Evolutionary conservation across 2,113 vertebrate genomes (phyloP).

Genomic region (Actenoides hombroni): DNA sequence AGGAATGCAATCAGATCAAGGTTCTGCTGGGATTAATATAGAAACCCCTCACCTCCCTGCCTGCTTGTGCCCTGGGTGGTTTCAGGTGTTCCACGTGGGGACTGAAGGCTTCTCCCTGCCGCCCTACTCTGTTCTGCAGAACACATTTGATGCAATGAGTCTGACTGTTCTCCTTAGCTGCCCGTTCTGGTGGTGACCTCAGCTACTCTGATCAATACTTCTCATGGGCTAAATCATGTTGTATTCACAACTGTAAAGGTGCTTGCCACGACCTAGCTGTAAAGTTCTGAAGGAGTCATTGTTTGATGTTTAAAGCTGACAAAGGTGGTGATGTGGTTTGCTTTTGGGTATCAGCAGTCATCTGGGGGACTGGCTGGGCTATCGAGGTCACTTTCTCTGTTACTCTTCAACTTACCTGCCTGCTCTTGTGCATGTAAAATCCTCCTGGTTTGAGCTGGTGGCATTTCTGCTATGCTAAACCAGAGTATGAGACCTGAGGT

Average conservation of each 20-base stretch:
- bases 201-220: background rate
- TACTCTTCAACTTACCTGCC: background rate
- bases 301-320: background rate
- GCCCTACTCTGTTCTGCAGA: background rate
- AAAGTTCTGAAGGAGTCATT: background rate
- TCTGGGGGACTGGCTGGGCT: background rate
- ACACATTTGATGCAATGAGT: background rate
- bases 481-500: background rate
- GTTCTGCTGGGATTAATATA: background rate
- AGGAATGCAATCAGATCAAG: background rate
- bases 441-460: background rate
- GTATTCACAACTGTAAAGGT: background rate
- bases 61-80: background rate
- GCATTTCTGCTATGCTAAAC: background rate
- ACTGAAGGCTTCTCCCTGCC: background rate
- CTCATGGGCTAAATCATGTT: background rate
- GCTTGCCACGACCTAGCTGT: background rate
- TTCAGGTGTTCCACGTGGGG: background rate
- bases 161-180: background rate
- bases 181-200: background rate
- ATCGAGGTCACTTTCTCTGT: background rate
- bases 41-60: background rate
- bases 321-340: rapidly evolving
- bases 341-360: background rate
- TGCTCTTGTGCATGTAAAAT: background rate